phyloP scores from a whole-genome alignment of 2,888 invertebrate genomes.

The Clepsis dumicolana region DNA sequence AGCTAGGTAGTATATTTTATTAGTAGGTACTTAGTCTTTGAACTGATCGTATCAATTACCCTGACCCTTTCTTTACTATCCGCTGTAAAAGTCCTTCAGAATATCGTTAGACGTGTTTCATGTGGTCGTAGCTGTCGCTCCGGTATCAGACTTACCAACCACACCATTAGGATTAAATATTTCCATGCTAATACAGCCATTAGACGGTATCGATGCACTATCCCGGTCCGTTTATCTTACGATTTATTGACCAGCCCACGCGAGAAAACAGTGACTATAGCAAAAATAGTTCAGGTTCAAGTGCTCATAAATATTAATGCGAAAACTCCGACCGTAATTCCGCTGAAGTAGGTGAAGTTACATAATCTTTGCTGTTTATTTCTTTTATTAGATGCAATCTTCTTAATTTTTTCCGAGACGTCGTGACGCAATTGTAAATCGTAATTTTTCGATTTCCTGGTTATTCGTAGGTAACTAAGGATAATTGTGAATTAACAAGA shows the following conservation, averaged over 20 bases:
- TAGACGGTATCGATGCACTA: slow-evolving; percentile 50
- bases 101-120: neutral
- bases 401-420: slow-evolving; percentile 2
- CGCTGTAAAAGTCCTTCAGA: neutral
- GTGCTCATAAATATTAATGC: slow-evolving; percentile 49
- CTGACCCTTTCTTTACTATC: neutral
- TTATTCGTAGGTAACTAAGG: neutral
- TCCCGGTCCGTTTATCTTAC: slow-evolving; percentile 55
- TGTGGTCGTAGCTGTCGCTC: too few relatives aligned
- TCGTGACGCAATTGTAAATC: slow-evolving; percentile 23
- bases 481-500: neutral
- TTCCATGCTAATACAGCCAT: slow-evolving; percentile 37
- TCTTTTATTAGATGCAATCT: slow-evolving; percentile 27
- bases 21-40: too few relatives aligned
- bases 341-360: slow-evolving; percentile 15
- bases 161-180: slow-evolving; percentile 24
- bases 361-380: slow-evolving; percentile 33
- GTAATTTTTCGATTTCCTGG: slow-evolving; percentile 26
- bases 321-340: slow-evolving; percentile 24
- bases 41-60: neutral
- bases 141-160: neutral
- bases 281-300: slow-evolving; percentile 62
- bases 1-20: too few relatives aligned
- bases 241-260: slow-evolving; percentile 55
- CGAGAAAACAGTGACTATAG: slow-evolving; percentile 47